Base-by-base conservation (phyloP, 2,888 invertebrate genomes). In the Drosophila affinis region DNA sequence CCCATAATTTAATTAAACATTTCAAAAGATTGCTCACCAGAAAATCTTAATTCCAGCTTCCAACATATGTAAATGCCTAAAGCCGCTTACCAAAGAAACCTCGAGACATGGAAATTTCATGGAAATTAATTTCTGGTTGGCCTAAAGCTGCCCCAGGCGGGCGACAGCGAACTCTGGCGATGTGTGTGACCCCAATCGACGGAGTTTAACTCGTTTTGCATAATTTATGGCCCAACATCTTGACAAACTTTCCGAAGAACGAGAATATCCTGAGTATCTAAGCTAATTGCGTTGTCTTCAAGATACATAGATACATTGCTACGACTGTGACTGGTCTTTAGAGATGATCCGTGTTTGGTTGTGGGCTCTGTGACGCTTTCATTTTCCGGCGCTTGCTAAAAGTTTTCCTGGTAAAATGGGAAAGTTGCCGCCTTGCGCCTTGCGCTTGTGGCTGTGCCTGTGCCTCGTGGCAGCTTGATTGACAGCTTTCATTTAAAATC, bases 401-500 rank as follows among this genome's bases (percentile, higher is more conserved):
- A 67, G 76, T 79, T 84, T 84, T 86, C 80, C 83, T 72, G 67
- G 56, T 82, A 88, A 87, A 86, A 82, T 88, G 88, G 83, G 83
- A 84, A 84, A 84, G 83, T 88, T 82, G 78, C 69, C 45, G 72
- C 59, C 61, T 32, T 32, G 32, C 10, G 32, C 10, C 9, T 32
- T 32, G 32, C 10, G 32, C 10, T n/a, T n/a, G n/a, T n/a, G n/a
- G n/a, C n/a, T n/a, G n/a, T n/a, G 32, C 32, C 27, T 34, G 34
- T 70, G 77, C 76, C 88, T 82, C 73, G 47, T 46, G 74, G 73
- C 74, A 79, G 81, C 89, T 77, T 85, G 89, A 90, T 90, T 90
- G 90, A 83, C 89, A 89, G 89, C 89, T 90, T 90, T 90, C 90
- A 90, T 90, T 90, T 88, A 79, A 86, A 78, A 87, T 87, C 78